These are phyloP conservation scores for pig (Sus scrofa) DNA, from an alignment of 2,113 vertebrate species.

Conservation along the genomic window T2T-Sscrofa CM000816.6:20165501-20166000, in stretches of 20 bases:
- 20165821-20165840: not conserved
- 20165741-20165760: not conserved
- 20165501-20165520: not conserved
- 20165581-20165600: not conserved
- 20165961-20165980: not conserved
- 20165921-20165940: not conserved
- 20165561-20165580: not conserved
- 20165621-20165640: not conserved
- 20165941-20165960: not conserved
- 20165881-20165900: not conserved
- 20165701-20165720: not conserved
- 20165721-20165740: not conserved
- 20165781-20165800: not conserved
- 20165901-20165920: not conserved
- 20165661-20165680: not conserved
- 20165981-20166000: not conserved
- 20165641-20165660: not conserved
- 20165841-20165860: not conserved
- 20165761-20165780: not conserved
- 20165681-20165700: not conserved
- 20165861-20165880: not conserved
- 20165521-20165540: not conserved
- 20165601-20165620: not conserved
- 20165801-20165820: not conserved
- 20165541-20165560: not conserved